Conservation (phyloP, 2,888 invertebrate species). For the Tetropium fuscum region DNA sequence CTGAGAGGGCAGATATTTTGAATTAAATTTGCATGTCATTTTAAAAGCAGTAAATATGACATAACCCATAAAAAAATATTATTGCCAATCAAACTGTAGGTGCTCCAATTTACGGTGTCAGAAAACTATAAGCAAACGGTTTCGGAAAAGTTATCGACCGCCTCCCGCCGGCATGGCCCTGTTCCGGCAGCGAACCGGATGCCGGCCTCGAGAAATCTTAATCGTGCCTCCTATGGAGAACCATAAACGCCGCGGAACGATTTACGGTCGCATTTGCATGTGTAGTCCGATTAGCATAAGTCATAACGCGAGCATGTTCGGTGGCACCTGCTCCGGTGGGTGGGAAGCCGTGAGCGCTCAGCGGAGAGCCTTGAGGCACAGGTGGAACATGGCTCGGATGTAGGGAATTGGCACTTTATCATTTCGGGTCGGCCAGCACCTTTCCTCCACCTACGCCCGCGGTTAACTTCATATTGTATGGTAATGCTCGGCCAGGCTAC, state of each 20-base stretch:
- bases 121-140: not conserved
- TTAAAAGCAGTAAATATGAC: too few relatives aligned
- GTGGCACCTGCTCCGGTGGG: conserved; percentile 43
- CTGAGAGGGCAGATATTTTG: too few relatives aligned
- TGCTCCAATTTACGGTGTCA: not conserved
- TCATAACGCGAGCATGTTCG: conserved; percentile 43
- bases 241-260: conserved; percentile 43
- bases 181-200: conserved; percentile 39
- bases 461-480: conserved; percentile 28
- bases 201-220: conserved; percentile 41
- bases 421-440: conserved; percentile 41
- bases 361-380: conserved; percentile 44
- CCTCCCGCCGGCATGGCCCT: conserved; percentile 14
- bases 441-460: conserved; percentile 45
- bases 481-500: conserved; percentile 18
- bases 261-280: conserved; percentile 46
- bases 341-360: conserved; percentile 31
- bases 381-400: conserved; percentile 42
- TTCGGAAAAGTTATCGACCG: conserved; percentile 8
- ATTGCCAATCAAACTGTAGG: not conserved
- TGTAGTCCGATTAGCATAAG: conserved; percentile 44
- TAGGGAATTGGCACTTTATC: conserved; percentile 43
- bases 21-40: too few relatives aligned
- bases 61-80: not conserved
- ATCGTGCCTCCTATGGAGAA: conserved; percentile 39